Percentiles rank a stretch among this genome's conserved stretches.
These are phyloP conservation scores for Zophobas morio DNA, from an alignment of 1,140 invertebrate species.

Conservation along the genomic window DNA sequence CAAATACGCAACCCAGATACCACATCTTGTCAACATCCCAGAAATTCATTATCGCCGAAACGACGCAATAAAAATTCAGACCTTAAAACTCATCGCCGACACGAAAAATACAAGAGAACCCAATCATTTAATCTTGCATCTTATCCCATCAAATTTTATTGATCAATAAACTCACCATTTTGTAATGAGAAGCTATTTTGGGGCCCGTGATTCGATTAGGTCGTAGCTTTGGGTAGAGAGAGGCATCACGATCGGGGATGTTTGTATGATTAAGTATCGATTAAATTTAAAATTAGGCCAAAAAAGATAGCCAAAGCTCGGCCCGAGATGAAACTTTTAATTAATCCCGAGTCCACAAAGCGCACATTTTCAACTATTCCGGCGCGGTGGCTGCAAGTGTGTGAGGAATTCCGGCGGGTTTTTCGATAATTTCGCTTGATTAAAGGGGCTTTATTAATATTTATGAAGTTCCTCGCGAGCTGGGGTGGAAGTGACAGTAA, in stretches of 20 bases:
- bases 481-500: background rate
- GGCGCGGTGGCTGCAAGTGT: too few species aligned
- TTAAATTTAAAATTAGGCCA: constrained; percentile 11
- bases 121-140: background rate
- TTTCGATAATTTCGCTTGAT: background rate
- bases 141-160: constrained; percentile 15
- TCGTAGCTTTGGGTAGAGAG: background rate
- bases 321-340: background rate
- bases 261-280: constrained; percentile 20
- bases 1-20: background rate
- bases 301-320: background rate
- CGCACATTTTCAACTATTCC: constrained; percentile 1
- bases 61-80: background rate
- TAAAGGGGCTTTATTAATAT: constrained; percentile 21
- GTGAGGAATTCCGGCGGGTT: too few species aligned
- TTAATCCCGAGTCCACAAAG: background rate
- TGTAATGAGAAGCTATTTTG: constrained; percentile 28
- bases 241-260: background rate
- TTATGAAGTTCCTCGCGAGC: background rate
- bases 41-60: background rate
- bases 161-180: constrained; percentile 27
- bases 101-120: background rate
- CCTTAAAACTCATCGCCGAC: background rate
- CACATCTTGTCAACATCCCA: background rate
- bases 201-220: constrained; percentile 10